Conservation (phyloP, 2,797 vertebrate species). For the Neosilurus mollespiculum region DNA sequence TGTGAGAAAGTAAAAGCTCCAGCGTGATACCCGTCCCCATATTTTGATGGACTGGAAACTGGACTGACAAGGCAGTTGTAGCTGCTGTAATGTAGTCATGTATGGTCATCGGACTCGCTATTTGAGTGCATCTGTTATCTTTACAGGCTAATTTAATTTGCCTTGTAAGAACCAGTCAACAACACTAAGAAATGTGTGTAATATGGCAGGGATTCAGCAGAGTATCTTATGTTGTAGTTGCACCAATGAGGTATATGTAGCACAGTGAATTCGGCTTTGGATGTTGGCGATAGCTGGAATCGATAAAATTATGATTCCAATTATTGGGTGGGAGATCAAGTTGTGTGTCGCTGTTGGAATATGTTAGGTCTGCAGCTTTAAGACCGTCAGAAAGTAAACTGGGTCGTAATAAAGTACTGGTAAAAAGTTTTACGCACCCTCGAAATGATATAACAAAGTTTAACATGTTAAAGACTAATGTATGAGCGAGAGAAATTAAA, state of each 20-base stretch:
- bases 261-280: not conserved
- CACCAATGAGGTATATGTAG: not conserved
- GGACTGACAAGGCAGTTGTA: not conserved
- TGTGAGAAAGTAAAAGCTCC: not conserved
- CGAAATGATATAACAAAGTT: no score
- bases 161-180: not conserved
- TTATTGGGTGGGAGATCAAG: not conserved
- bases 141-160: not conserved
- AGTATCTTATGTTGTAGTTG: not conserved
- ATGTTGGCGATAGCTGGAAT: not conserved
- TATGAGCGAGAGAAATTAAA: no score
- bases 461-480: no score
- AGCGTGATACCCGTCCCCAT: not conserved
- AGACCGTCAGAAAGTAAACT: no score
- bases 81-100: not conserved
- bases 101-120: no score
- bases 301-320: not conserved
- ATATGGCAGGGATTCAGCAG: not conserved
- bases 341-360: not conserved
- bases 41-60: not conserved
- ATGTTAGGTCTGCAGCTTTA: no score
- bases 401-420: no score
- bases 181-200: not conserved
- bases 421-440: no score
- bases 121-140: not conserved